Base-by-base conservation (phyloP, 2,797 vertebrate species). In the Synanceia verrucosa region DNA sequence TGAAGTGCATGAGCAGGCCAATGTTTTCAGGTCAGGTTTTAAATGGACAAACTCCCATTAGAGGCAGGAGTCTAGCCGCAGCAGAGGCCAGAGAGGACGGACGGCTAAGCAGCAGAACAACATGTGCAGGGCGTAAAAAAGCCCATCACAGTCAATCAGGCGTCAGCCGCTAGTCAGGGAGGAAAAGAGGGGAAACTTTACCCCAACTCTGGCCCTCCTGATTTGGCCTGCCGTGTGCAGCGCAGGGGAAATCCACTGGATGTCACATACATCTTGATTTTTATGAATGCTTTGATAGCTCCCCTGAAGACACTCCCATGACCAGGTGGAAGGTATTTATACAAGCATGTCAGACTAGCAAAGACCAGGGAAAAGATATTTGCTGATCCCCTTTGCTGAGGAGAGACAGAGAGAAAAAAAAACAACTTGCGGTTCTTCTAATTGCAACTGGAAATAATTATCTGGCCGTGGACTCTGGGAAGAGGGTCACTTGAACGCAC, bases 371-470 rank as follows among this genome's bases (percentile, higher is more conserved):
- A 79, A 87, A 75, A 71, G 82, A 91, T 87, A 86, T 90, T 88
- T 87, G 78, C 89, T 87, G 88, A 91, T 92, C 76, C 85, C 77
- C 70, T 89, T 85, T 86, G 83, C 83, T 86, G 76, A n/a, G n/a
- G n/a, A n/a, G n/a, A n/a, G n/a, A 66, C 55, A 77, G 50, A 78
- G 41, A 44, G 9, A 67, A 84, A 77, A 76, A 75, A 86, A 85
- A 76, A 67, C 87, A 86, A 76, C 60, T 79, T 64, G 83, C 0
- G 39, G 84, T 88, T 92, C 67, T 90, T 92, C 89, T 92, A 92
- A 94, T 94, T 94, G 81, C 89, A 91, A 93, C 92, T 95, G 94
- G 93, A 93, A 94, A 91, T 92, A 93, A 93, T 94, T 93, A 94
- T 92, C 80, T 81, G 71, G 58, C 82, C 60, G 88, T 89, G 87